Base-by-base conservation (phyloP, 1,140 invertebrate species). In the Bombyx mori region DNA sequence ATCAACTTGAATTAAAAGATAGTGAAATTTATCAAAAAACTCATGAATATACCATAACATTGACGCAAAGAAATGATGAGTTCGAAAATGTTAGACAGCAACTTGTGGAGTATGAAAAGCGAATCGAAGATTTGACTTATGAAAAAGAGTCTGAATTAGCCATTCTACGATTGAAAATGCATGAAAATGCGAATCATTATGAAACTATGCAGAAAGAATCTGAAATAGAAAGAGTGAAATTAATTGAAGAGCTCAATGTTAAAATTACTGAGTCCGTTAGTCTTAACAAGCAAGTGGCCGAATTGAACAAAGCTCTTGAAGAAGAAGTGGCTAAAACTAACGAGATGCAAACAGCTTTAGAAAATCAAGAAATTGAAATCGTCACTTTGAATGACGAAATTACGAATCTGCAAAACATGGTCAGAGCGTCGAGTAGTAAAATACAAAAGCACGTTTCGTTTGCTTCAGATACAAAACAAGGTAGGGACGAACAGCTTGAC, bases 351-450 rank as follows among this genome's bases (percentile, higher is more conserved):
- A 73, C 82, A 8, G 89, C 89, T 0, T 77, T 94, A 42, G 90
- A 91, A 64, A 89, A 86, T 18, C 93, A 92, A 71, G 93, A 94
- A 62, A 71, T 91, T 51, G 92, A 94, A 71, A 90, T 94, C 53
- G 91, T 91, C 1, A 89, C 90, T 35, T 35, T 35, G 26, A 92
- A 92, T 64, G 88, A 91, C 61, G 90, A 93, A 69, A 75, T 88
- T 57, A 56, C 62, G 8, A 76, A 63, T 65, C 71, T 86, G 52
- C 71, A 75, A 43, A 65, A 74, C 42, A 49, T 70, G 42, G 69
- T 94, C 55, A 89, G 88, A 51, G 87, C 90, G 7, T 91, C 91
- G 10, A 87, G 77, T 42, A 89, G 84, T 54, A 91, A 91, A 66
- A 90, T 91, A 44, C 90, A 92, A 57, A 87, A 88, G 66, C 79